Evolutionary conservation across 2,797 vertebrate species (phyloP), one percentile per base, ranked within the genome.

Genomic region (Megaceryle alcyon): DNA sequence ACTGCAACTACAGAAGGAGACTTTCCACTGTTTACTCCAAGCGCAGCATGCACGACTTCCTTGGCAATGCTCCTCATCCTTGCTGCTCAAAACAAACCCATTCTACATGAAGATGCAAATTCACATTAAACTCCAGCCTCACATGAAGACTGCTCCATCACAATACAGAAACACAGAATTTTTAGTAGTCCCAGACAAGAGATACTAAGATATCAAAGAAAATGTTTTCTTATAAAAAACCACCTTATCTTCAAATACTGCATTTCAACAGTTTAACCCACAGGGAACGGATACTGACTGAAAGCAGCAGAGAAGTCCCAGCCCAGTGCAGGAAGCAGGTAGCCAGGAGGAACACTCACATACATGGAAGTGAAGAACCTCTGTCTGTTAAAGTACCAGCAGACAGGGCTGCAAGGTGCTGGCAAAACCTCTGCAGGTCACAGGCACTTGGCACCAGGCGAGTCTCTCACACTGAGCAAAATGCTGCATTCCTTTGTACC

Each of bases 261-360:
- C 90, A 68, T 39, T 83, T 95, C 85, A 80, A 77, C 69, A 94
- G 80, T 28, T 20, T 37, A 95, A 69, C 28, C 46, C 8, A 10
- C 22, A 41, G 78, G 91, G 82, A 89, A 76, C 0, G 4, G 49
- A 82, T 21, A 75, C 16, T 35, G 82, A 43, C 65, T 75, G 56
- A 22, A 80, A 95, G 70, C 82, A 91, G 79, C 94, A 77, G 89
- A 92, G 75, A 94, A 71, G 88, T 57, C 68, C 85, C 56, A 92
- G 51, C 13, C 10, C 0, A 0, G 11, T 10, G 44, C 82, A 63
- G 68, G 90, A 92, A 92, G 64, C 65, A 57, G 39, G 49, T 6
- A 86, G 37, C 80, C 90, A 77, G 82, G 31, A 93, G 81, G 84
- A 96, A 91, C 63, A 26, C 53, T 39, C 5, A 6, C 12, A 3